Base-by-base conservation (phyloP, 2,797 vertebrate species). In the Pristis pectinata region DNA sequence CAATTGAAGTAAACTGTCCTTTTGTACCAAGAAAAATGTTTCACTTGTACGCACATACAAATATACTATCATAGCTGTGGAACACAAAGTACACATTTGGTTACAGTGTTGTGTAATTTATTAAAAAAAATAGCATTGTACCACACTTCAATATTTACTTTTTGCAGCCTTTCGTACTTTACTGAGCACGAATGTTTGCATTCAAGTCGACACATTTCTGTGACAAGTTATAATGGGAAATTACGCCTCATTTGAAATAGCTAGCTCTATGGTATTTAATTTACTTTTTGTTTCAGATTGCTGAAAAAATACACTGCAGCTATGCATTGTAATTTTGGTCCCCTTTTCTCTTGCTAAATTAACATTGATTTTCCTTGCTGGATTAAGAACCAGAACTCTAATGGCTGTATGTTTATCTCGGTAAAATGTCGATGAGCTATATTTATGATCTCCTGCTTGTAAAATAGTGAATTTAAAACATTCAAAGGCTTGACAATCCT, bases 121-220 rank as follows among this genome's bases (percentile, higher is more conserved):
- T 53, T 59, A 10, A 30, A 56, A 4, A 87, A 87, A 95, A 83
- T n/a, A n/a, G 61, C 34, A 89, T 27, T 22, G 8, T 22, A n/a
- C 13, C 24, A 53, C 1, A 72, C 41, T 70, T 70, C 7, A 4
- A 70, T 94, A 30, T 94, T 44, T 19, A 37, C 92, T 34, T 19
- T n/a, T n/a, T 95, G 95, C 82, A 95, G 67, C 91, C 95, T 94
- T 94, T 77, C 95, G 94, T 95, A 94, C 93, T 77, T 44, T 95
- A 80, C 95, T 95, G 95, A 95, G 93, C 95, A 4, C 3, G 56
- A 34, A 56, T 87, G 53, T 30, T 30, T 34, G 83, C 30, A 4
- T 94, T 94, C 74, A 89, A 94, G 94, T 95, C 94, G 93, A 96
- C 95, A 96, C 95, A 83, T 95, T 95, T 94, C 94, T 96, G 96